Conservation (phyloP, 2,888 invertebrate genomes). For the Nasonia oneida region DNA sequence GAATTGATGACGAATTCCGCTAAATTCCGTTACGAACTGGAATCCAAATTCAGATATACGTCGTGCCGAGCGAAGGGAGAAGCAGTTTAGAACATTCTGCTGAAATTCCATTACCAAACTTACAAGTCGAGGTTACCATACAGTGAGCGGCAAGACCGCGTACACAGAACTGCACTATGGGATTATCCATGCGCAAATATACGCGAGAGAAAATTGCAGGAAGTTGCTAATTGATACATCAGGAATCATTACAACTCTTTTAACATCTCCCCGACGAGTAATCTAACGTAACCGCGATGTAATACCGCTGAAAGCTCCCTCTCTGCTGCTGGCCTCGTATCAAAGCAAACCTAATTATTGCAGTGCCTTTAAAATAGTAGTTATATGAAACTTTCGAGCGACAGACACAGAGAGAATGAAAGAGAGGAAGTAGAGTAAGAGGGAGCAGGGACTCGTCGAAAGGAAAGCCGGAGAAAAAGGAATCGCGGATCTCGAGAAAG, state of each 20-base stretch:
- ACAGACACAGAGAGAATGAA: conserved; percentile 37
- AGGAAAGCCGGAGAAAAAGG: conserved; percentile 25
- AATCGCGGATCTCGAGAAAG: conserved; percentile 13
- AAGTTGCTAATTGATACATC: conserved; percentile 1
- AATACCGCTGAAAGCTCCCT: not conserved
- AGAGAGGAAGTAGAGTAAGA: conserved; percentile 10
- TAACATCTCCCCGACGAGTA: too few species aligned
- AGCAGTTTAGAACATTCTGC: conserved; percentile 15
- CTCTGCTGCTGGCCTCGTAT: not conserved
- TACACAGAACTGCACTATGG: conserved; percentile 22
- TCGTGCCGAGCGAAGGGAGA: not conserved
- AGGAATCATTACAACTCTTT: not conserved
- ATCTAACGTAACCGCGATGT: not conserved
- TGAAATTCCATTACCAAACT: conserved; percentile 38
- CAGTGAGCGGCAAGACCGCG: conserved; percentile 17
- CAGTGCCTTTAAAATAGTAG: conserved; percentile 22
- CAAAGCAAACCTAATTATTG: conserved; percentile 20
- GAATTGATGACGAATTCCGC: not conserved
- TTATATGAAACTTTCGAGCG: conserved; percentile 33
- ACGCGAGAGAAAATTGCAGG: not conserved
- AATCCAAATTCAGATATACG: not conserved
- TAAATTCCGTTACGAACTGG: not conserved
- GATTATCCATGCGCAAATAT: not conserved
- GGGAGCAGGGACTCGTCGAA: not conserved
- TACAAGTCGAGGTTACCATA: conserved; percentile 17